Evolutionary conservation across 1,140 invertebrate species (phyloP).

Genomic region (Theocolax elegans): DNA sequence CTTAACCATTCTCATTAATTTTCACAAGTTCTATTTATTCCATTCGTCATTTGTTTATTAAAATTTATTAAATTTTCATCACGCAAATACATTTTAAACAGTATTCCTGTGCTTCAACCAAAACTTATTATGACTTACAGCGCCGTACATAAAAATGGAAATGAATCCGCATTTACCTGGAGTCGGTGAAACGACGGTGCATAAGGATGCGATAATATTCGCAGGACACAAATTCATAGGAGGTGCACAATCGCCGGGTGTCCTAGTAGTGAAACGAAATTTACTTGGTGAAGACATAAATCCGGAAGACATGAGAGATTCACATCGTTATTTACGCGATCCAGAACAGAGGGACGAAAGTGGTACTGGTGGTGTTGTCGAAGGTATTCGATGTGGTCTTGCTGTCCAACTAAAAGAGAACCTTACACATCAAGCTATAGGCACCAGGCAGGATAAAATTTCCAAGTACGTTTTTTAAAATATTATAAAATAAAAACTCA

Average conservation of each 20-base stretch:
- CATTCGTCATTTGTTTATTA: no score
- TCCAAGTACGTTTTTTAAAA: constrained; percentile 74
- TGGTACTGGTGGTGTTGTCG: constrained; percentile 85
- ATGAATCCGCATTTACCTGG: constrained; percentile 85
- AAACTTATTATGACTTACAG: no score
- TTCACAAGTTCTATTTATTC: no score
- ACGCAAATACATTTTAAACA: no score
- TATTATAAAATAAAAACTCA: no score
- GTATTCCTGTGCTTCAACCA: no score
- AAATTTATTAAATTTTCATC: no score
- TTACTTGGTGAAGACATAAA: constrained; percentile 65
- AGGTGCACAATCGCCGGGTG: constrained; percentile 86
- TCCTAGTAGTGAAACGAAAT: constrained; percentile 69
- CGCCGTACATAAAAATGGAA: constrained; percentile 82
- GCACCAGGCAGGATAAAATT: constrained; percentile 79
- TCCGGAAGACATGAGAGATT: constrained; percentile 63
- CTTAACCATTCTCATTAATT: no score
- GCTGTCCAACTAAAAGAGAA: constrained; percentile 89
- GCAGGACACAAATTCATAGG: constrained; percentile 93
- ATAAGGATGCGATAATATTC: constrained; percentile 92
- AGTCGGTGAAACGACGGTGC: constrained; percentile 75
- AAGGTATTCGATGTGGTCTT: constrained; percentile 85
- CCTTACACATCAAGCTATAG: constrained; percentile 79
- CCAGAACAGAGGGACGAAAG: constrained; percentile 82
- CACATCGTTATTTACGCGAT: constrained; percentile 60